Base-by-base conservation (phyloP, 1,140 invertebrate species). In the Camponotus vicinus region DNA sequence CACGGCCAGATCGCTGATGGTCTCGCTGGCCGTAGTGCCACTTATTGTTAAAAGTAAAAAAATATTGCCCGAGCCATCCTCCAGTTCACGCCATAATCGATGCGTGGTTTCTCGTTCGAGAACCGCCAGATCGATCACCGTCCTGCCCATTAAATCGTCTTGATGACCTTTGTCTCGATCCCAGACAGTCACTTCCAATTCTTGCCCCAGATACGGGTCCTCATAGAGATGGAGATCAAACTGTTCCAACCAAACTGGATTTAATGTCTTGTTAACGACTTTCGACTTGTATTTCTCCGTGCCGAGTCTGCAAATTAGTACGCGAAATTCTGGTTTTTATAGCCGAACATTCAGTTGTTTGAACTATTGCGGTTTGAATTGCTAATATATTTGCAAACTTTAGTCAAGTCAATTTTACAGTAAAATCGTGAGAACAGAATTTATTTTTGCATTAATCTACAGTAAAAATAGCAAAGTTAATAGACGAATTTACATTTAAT, bases 201-300 rank as follows among this genome's bases (percentile, higher is more conserved):
- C 96, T 94, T 98, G 98, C 64, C 97, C 97, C 85, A 97, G 94
- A 75, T 96, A 96, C 71, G 97, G 97, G 88, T 99, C 98, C 90
- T 99, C 98, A 94, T 98, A 99, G 8, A 99, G 96, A 93, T 99
- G 98, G 9, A 99, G 96, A 94, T 99, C 99, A 94, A 99, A 99
- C 94, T 99, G 99, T 93, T 99, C 99, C 92, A 99, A 93, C 99
- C 99, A 99, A 88, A 97, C 96, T 15, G 98, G 98, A 94, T 97
- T 97, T 52, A 98, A 94, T 0, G 97, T 97, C 93, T 98, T 97
- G 95, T 97, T 97, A 40, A 97, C 96, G 83, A 98, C 98, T 95
- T 99, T 99, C 93, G 98, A 99, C 96, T 99, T 99, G 96, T 99
- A 99, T 95, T 99, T 99, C 96, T 99, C 99, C 92, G 98, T 98